phyloP scores from a whole-genome alignment of 2,888 invertebrate genomes.

The Parascotia fuliginaria region DNA sequence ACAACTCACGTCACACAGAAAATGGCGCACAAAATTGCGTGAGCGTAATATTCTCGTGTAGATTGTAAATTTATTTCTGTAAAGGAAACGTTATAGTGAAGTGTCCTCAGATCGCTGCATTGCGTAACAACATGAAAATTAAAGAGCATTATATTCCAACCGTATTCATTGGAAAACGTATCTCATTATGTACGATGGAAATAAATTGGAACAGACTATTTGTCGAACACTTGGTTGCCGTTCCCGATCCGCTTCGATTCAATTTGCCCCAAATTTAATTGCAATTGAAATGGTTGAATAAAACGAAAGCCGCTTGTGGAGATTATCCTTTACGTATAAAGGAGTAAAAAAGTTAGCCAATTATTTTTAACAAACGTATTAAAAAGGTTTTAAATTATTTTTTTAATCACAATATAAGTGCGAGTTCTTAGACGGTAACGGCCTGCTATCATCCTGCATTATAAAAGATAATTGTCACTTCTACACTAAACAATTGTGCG shows the following conservation, averaged over 20 bases:
- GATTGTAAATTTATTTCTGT: slow-evolving; percentile 40
- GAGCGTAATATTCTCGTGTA: slow-evolving; percentile 30
- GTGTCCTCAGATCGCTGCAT: slow-evolving; percentile 48
- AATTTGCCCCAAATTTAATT: slow-evolving; percentile 81
- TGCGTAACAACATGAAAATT: slow-evolving; percentile 68
- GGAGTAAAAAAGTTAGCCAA: slow-evolving; percentile 43
- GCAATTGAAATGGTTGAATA: slow-evolving; percentile 72
- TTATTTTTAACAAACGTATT: slow-evolving; percentile 39
- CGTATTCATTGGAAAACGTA: slow-evolving; percentile 70
- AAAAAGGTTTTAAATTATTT: too few relatives aligned
- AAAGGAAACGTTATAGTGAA: slow-evolving; percentile 41
- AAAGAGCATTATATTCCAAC: slow-evolving; percentile 67
- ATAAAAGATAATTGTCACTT: too few relatives aligned
- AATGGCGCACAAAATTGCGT: slow-evolving; percentile 26
- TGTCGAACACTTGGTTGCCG: slow-evolving; percentile 79
- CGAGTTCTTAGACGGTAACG: too few relatives aligned
- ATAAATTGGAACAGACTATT: slow-evolving; percentile 81
- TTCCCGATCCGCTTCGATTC: slow-evolving; percentile 71
- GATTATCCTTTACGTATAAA: slow-evolving; percentile 59
- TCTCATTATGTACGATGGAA: slow-evolving; percentile 77
- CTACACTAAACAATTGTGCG: too few relatives aligned
- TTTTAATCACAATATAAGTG: too few relatives aligned
- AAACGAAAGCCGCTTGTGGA: slow-evolving; percentile 68
- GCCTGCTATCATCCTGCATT: too few relatives aligned
- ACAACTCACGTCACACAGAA: slow-evolving; percentile 24